These are phyloP conservation scores for Goniozus legneri DNA, from an alignment of 1,140 invertebrate species.

Conservation along the genomic window DNA sequence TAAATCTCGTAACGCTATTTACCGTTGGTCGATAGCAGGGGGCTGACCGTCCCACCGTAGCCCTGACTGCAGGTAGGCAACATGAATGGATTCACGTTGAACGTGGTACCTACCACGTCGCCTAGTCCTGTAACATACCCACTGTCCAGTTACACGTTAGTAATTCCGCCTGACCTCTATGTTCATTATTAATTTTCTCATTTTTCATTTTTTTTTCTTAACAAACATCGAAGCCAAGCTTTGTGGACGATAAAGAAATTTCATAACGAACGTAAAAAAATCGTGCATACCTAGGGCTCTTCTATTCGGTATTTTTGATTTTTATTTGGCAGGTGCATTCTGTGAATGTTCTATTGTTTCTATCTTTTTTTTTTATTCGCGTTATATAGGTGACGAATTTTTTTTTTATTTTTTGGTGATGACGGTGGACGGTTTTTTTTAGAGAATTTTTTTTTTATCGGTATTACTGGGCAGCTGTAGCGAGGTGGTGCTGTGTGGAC, in stretches of 20 bases:
- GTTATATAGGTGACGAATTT: slow-evolving; percentile 40
- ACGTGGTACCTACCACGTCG: slow-evolving; percentile 77
- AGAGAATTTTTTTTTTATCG: slow-evolving; percentile 52
- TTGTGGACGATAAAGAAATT: no score
- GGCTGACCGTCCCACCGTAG: slow-evolving; percentile 67
- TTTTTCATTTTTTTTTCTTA: no score
- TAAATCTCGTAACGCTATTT: slow-evolving; percentile 59
- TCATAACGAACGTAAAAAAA: no score
- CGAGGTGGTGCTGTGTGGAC: slow-evolving; percentile 58
- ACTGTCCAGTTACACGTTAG: slow-evolving; percentile 43
- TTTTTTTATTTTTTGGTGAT: no score
- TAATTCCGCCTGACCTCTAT: slow-evolving; percentile 13
- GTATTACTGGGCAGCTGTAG: slow-evolving; percentile 58
- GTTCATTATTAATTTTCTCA: no score
- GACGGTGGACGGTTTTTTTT: slow-evolving; percentile 56
- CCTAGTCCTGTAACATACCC: slow-evolving; percentile 61
- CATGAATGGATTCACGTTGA: slow-evolving; percentile 87
- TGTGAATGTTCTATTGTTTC: no score
- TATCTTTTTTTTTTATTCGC: slow-evolving; percentile 42
- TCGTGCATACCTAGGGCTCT: no score
- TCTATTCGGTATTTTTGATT: no score
- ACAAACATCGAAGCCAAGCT: no score
- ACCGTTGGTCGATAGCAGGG: slow-evolving; percentile 79
- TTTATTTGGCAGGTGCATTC: no score
- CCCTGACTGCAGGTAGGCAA: slow-evolving; percentile 85